Evolutionary conservation across 2,888 invertebrate species (phyloP), one percentile per base, ranked within the genome.

Genomic region (Spisula subtruncata): DNA sequence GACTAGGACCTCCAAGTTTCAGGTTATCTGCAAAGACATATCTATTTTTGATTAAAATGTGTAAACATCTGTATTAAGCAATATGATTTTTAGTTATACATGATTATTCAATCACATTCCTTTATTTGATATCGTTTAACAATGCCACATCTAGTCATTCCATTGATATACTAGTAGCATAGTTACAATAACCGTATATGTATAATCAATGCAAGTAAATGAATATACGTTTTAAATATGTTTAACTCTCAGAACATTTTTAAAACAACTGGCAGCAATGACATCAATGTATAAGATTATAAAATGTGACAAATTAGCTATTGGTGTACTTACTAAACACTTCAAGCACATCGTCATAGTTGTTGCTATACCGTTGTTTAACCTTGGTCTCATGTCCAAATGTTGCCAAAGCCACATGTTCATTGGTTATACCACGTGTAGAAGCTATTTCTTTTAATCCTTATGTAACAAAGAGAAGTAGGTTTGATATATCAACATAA

Each of bases 1-100:
- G 85, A 46, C 80, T 81, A 10, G 88, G 88, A 20, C 88, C 88
- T 29, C 88, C 88, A 35, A 88, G 71, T 81, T 66, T 84, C 18
- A 88, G 10, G 0, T 56, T 18, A 48, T 71, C 88, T 88, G 35
- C 2, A 75, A 51, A 51, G 51, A 51, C 51, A 51, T 14, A 51
- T 12, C 12, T 2, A 60, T 60, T 8, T 25, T n/a, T 1, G 16
- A 1, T 16, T 51, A 14, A 51, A 12, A 1, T 12, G 5, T 51
- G 12, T 51, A 51, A 6, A 16, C n/a, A n/a, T 12, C 51, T 51
- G 12, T 16, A 16, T 51, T 51, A 51, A 51, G 51, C 1, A 12
- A 51, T 51, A 10, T 4, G 1, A 51, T 16, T 16, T 51, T 51
- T n/a, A 16, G 41, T 8, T 41, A 8, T 8, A 41, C 2, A 41